Percentiles rank a stretch among this genome's conserved stretches.
Conservation (phyloP, 2,113 vertebrate genomes). For the Malaclemys terrapin region DNA sequence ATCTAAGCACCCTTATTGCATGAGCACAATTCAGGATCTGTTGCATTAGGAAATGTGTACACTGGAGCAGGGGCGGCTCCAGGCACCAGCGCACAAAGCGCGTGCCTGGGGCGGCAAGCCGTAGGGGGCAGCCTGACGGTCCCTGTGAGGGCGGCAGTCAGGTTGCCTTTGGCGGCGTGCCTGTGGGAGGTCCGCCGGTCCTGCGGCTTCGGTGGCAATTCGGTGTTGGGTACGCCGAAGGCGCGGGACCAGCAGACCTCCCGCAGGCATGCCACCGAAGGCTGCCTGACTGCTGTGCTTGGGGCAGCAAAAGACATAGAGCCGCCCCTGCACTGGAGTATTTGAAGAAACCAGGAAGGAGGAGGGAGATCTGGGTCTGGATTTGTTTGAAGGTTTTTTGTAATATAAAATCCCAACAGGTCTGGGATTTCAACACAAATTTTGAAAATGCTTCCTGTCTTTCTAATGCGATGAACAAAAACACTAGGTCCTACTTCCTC, state of each 20-base stretch:
- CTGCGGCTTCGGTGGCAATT: too few relatives aligned
- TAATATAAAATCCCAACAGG: slow-evolving; percentile 8
- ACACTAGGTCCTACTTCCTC: neutral
- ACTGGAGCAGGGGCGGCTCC: neutral
- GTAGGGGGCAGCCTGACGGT: too few relatives aligned
- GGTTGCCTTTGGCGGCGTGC: too few relatives aligned
- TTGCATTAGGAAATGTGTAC: neutral
- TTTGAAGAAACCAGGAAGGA: neutral
- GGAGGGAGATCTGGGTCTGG: neutral
- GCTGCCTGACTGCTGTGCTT: too few relatives aligned
- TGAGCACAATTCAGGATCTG: neutral
- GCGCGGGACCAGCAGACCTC: too few relatives aligned
- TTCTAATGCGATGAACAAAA: slow-evolving; percentile 20
- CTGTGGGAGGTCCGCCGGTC: too few relatives aligned
- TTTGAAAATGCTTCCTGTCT: slow-evolving; percentile 17
- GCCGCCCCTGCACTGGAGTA: neutral
- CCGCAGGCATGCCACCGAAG: too few relatives aligned
- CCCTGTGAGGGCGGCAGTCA: too few relatives aligned
- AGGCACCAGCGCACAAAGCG: too few relatives aligned
- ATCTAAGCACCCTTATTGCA: neutral
- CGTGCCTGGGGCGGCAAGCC: too few relatives aligned
- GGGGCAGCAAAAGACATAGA: too few relatives aligned
- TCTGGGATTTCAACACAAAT: neutral
- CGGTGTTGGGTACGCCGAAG: too few relatives aligned
- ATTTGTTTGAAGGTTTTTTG: neutral